Evolutionary conservation across 2,888 invertebrate species (phyloP), one percentile per base, ranked within the genome.

Genomic region (Mamestra brassicae): DNA sequence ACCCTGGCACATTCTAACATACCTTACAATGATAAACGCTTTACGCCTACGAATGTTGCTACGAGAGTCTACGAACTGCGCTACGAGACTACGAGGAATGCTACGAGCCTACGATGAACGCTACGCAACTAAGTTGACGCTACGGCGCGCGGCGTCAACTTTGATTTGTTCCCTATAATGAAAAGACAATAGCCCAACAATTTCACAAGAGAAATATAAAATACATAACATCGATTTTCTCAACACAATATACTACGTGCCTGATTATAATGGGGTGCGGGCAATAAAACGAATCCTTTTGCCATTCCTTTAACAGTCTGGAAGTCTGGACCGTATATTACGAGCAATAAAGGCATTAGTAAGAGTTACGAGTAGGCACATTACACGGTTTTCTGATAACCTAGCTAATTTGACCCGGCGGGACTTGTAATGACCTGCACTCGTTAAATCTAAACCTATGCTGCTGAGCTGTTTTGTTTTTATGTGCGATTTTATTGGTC

Each of bases 221-320:
- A 47, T n/a, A 62, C 38, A 63, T 55, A n/a, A 64, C 26, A 63
- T 80, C 62, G 74, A 73, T 67, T 84, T 66, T 73, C 80, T 36
- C n/a, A 34, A 58, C 58, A 85, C 81, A 85, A 82, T 81, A 70
- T 38, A 62, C 71, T 72, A 85, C 85, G 81, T 85, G 76, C 76
- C 85, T 81, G 81, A 75, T 76, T 85, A 85, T 82, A 82, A 85
- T 85, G 82, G 81, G 85, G 82, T 85, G 85, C 63, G 72, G 61
- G 85, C 76, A 75, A 82, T 82, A 81, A 85, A 82, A 85, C 69
- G 76, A 72, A 82, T 81, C 82, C 82, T 72, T 85, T 81, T 52
- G 55, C 76, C 68, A 70, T 82, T 85, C 66, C 82, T 85, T 82
- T 85, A 85, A 82, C 71, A 82, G 85, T 76, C 85, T 81, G 47